Evolutionary conservation across 1,140 invertebrate species (phyloP).

Genomic region (Sycobia sp.): DNA sequence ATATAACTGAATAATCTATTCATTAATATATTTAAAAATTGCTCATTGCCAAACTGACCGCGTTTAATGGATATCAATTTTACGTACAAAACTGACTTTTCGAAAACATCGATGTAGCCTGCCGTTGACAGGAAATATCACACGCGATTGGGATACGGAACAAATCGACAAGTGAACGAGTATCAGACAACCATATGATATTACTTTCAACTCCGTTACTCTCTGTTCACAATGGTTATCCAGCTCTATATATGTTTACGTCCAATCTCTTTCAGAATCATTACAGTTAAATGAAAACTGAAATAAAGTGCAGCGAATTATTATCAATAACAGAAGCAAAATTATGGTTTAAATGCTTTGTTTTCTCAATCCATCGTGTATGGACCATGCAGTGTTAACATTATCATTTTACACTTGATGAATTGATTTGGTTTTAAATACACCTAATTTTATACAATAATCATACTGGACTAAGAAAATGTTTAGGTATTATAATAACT

Average conservation of each 20-base stretch:
- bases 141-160: neutral
- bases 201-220: neutral
- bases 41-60: neutral
- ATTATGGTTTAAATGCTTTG: no score
- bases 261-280: neutral
- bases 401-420: no score
- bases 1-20: neutral
- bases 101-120: neutral
- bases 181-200: slow-evolving; percentile 7
- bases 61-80: slow-evolving; percentile 1
- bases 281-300: neutral
- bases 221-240: neutral
- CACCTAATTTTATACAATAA: no score
- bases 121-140: slow-evolving; percentile 20
- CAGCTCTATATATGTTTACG: no score
- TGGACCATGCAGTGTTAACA: no score
- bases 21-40: neutral
- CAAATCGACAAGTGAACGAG: slow-evolving; percentile 1
- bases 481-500: no score
- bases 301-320: no score
- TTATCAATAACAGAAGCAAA: no score
- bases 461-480: no score
- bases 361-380: no score
- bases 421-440: no score
- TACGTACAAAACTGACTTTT: neutral